Evolutionary conservation across 2,797 vertebrate species (phyloP), one percentile per base, ranked within the genome.

Genomic region (Platalea minor): DNA sequence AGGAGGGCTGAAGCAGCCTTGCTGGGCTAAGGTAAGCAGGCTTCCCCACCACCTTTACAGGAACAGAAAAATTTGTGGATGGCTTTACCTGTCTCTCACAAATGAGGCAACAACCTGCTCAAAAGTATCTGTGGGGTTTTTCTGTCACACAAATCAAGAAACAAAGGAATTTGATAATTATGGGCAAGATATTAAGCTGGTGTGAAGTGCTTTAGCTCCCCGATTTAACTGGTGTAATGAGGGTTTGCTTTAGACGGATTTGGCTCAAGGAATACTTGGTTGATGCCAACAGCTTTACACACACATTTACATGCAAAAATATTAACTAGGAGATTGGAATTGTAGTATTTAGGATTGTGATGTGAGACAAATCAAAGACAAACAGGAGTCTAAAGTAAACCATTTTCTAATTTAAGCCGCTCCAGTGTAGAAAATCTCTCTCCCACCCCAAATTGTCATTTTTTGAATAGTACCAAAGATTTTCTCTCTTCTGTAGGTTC

Each of bases 31-130:
- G 20, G 39, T 5, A 51, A 65, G 9, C 13, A 65, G 33, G 8
- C 37, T 17, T 65, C 31, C 63, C 25, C 23, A 15, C 9, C 6
- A 5, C 13, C 3, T 17, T 20, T 18, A 24, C 8, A 33, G 20
- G 0, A 7, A 53, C 35, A 43, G 50, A 46, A 21, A 41, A 67
- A 61, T 0, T 0, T 3, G 5, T 6, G 28, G 8, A 10, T 31
- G 25, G 28, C 51, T 45, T 67, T 29, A 51, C 5, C 31, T 37
- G 35, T 10, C 31, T 14, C 8, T 67, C 56, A 60, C 35, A 83
- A 59, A 33, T 37, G 11, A 76, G 17, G 8, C 3, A 2, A 33
- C 13, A 69, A 19, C 17, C 10, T 5, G 3, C 12, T 69, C 21
- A 9, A 46, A 81, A 35, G 31, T 19, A 74, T 23, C n/a, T 14